Evolutionary conservation across 2,888 invertebrate genomes (phyloP), one percentile per base, ranked within the genome.

Genomic region (Drosophila neutralis): DNA sequence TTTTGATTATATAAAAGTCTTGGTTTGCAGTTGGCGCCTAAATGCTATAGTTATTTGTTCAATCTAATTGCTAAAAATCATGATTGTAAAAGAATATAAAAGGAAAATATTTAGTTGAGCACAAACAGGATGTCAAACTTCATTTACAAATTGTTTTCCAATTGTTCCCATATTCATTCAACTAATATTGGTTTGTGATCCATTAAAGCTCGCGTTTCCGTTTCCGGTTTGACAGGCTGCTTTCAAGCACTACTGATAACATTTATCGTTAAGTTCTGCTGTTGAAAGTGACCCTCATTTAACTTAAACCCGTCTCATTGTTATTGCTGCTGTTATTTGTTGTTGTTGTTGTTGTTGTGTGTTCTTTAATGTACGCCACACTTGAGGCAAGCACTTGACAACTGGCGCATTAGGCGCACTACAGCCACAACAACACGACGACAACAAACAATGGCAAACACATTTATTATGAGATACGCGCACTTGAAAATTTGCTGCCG

Each of bases 381-480:
- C 76, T 75, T 27, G 27, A 69, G 60, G 70, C 76, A 76, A 76
- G 75, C 80, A 80, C 75, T 77, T 66, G 72, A 78, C 75, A 72
- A 67, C 58, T 69, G 54, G 73, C 69, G 67, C 78, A 76, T 78
- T 76, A 82, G 71, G 73, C 72, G 69, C 69, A 64, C 76, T 71
- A 52, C 64, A 29, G 33, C 24, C 56, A 36, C 59, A 56, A 56
- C 65, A 57, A 24, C 42, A 7, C 1, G 56, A 21, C 59, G 29
- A 51, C 58, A 53, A 24, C 59, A 68, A 40, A 59, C 68, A 42
- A 53, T 18, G 6, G 60, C 51, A 75, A 69, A 80, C 75, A 82
- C 76, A 85, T 78, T 81, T 78, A 78, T 79, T 73, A 82, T 87
- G 76, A 87, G 78, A 73, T 66, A 65, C 72, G 66, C 73, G 69